A percentile compares a stretch with the other conserved stretches of the same genome.
Conservation (phyloP, 2,797 vertebrate genomes). For the Pterois miles region DNA sequence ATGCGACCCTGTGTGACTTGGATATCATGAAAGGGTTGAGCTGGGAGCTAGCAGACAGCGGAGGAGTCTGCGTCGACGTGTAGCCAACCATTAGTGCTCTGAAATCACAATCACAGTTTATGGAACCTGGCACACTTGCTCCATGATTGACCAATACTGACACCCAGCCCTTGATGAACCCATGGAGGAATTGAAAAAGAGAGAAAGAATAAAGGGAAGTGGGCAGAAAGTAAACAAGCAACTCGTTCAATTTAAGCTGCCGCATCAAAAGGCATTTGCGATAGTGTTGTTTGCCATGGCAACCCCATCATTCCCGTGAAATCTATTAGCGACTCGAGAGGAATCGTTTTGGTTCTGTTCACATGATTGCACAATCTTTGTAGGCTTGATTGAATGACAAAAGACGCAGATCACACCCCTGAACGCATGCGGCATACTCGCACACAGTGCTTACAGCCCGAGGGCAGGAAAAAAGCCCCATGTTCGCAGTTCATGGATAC, state of each 20-base stretch:
- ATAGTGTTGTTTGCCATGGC: constrained; percentile 52
- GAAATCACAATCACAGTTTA: constrained; percentile 27
- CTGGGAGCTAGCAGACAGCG: neutral
- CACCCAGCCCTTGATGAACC: constrained; percentile 1
- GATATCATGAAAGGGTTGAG: constrained; percentile 32
- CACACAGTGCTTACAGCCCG: neutral
- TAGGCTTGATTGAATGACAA: constrained; percentile 63
- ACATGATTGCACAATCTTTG: constrained; percentile 62
- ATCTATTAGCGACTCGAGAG: constrained; percentile 59
- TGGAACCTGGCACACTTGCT: constrained; percentile 26
- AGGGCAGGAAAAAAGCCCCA: constrained; percentile 13
- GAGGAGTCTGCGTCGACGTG: constrained; percentile 1
- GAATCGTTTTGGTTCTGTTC: constrained; percentile 53
- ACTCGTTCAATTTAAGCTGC: neutral
- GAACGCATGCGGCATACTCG: constrained; percentile 20
- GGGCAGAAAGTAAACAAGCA: constrained; percentile 9
- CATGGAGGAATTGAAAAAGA: neutral
- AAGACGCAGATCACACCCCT: constrained; percentile 32
- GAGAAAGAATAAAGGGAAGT: neutral
- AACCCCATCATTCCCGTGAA: constrained; percentile 51
- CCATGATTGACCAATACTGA: neutral
- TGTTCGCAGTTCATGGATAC: constrained; percentile 18
- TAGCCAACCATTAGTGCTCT: neutral
- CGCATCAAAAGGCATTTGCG: constrained; percentile 30
- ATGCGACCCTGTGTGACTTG: constrained; percentile 23